phyloP scores from a whole-genome alignment of 2,888 invertebrate species.

The Sturmia bella region DNA sequence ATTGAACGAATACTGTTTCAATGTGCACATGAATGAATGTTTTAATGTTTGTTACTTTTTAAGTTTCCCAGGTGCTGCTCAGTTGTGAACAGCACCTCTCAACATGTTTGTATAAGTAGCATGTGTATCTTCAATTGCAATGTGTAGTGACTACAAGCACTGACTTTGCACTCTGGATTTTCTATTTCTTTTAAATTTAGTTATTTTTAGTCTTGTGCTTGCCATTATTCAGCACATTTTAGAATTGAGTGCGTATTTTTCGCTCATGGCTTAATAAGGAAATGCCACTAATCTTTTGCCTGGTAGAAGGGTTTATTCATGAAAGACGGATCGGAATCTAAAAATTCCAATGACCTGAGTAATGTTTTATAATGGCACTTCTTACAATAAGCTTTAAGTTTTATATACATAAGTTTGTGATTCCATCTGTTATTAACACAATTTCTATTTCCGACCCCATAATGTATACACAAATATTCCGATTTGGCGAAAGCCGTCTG shows the following conservation, averaged over 20 bases:
- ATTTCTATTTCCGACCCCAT: too few relatives aligned
- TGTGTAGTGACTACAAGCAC: constrained; percentile 17
- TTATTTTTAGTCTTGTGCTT: constrained; percentile 54
- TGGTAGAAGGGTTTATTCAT: constrained; percentile 39
- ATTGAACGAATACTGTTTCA: not conserved
- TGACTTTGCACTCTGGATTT: constrained; percentile 22
- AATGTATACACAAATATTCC: too few relatives aligned
- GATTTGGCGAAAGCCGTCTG: too few relatives aligned
- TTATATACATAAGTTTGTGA: too few relatives aligned
- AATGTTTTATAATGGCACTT: not conserved
- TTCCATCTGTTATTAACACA: too few relatives aligned
- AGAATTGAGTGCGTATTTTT: constrained; percentile 33
- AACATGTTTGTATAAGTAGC: not conserved
- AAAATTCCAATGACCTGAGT: constrained; percentile 21
- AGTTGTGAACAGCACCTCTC: constrained; percentile 2
- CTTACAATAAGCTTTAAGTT: too few relatives aligned
- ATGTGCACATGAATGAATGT: not conserved
- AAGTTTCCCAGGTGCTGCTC: constrained; percentile 54
- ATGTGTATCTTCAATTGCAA: not conserved
- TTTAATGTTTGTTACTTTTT: constrained; percentile 38
- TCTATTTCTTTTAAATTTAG: not conserved
- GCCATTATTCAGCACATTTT: constrained; percentile 22
- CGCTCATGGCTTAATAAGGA: constrained; percentile 36
- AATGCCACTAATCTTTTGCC: constrained; percentile 27
- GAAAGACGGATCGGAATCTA: not conserved